Evolutionary conservation across 1,140 invertebrate species (phyloP), one percentile per base, ranked within the genome.

Genomic region (Atta cephalotes): DNA sequence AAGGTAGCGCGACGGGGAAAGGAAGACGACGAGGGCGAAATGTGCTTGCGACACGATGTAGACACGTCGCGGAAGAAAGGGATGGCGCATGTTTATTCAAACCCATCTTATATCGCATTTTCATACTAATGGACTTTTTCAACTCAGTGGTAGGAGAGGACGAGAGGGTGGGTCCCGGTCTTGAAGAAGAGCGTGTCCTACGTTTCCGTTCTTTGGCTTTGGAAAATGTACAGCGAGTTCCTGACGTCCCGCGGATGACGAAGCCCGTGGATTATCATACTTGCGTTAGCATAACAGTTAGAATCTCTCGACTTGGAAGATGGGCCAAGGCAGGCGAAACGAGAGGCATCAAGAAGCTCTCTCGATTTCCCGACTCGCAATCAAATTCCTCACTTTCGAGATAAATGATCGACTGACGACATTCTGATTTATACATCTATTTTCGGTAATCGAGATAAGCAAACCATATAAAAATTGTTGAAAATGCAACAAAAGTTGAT

Each of bases 101-200:
- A 92, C 86, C 78, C 79, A 89, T 92, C 86, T 91, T 91, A 63
- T 86, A 90, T 88, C 91, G 58, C 90, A 93, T 92, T 93, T 93
- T 93, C 92, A 93, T 93, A 92, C 92, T 93, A 93, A 93, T 93
- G 91, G 92, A 92, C 92, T 93, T 92, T 89, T 93, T 92, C 90
- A 92, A 92, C 90, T 91, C 71, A 7, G 9, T 12, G 7, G 53
- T n/a, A 49, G 39, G 14, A 49, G 39, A 25, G 18, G 63, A 31
- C 28, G 18, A 31, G 31, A 65, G 63, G 39, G 5, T 70, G 35
- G 66, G 66, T 21, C 39, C 66, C 65, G 66, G 66, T 70, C 31
- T 39, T 25, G 68, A 2, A 35, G 66, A 25, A 82, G 53, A 74
- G 80, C 74, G 63, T 60, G 84, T 51, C 25, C 28, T 45, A 35